These are phyloP conservation scores for Falco punctatus DNA, from an alignment of 2,113 vertebrate genomes.

Conservation along the genomic window DNA sequence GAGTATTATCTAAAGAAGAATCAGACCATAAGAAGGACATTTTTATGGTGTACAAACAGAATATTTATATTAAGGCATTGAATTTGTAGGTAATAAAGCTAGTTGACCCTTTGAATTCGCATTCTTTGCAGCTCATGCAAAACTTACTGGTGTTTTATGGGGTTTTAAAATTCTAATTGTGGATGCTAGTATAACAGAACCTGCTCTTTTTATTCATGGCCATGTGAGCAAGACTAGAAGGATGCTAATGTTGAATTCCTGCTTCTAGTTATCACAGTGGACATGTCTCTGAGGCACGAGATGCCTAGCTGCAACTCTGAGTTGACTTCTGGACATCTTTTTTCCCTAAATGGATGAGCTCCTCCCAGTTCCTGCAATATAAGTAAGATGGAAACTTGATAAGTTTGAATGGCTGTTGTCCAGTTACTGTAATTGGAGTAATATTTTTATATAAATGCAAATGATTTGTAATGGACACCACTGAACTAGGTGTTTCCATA, in stretches of 20 bases:
- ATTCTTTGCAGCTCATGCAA: slow-evolving; percentile 45
- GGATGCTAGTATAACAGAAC: slow-evolving; percentile 12
- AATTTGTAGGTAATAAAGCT: slow-evolving; percentile 49
- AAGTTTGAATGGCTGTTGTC: slow-evolving; percentile 39
- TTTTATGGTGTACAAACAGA: slow-evolving; percentile 44
- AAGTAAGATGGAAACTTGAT: slow-evolving; percentile 41
- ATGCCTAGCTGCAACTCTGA: background rate
- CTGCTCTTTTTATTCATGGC: slow-evolving; percentile 16
- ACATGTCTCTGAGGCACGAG: background rate
- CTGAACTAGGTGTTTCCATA: slow-evolving; percentile 47
- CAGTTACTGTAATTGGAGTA: slow-evolving; percentile 36
- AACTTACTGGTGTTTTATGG: slow-evolving; percentile 37
- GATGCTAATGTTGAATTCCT: slow-evolving; percentile 32
- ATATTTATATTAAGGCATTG: slow-evolving; percentile 40
- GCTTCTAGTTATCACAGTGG: slow-evolving; percentile 31
- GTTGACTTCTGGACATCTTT: slow-evolving; percentile 20
- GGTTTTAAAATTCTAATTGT: slow-evolving; percentile 47
- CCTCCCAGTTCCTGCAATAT: slow-evolving; percentile 32
- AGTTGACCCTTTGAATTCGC: slow-evolving; percentile 48
- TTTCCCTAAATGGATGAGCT: slow-evolving; percentile 1
- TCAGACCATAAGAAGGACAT: background rate
- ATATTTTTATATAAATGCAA: slow-evolving; percentile 42
- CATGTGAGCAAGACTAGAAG: slow-evolving; percentile 6
- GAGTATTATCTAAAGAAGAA: slow-evolving; percentile 60
- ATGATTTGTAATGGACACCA: slow-evolving; percentile 31